Base-by-base conservation (phyloP, 2,888 invertebrate genomes). In the Hipparchia semele region DNA sequence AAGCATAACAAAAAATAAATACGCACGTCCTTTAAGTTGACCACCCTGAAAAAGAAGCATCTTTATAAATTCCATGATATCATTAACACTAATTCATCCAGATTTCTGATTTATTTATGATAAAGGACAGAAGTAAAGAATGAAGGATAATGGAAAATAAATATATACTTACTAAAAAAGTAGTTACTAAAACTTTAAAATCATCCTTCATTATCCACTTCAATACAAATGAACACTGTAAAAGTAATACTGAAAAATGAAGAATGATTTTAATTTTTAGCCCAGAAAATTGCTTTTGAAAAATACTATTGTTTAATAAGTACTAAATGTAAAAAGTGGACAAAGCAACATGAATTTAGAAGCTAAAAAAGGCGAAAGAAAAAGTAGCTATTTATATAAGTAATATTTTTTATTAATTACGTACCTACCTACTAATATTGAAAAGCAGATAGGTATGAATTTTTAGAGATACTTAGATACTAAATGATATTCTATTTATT, bases 151-250 rank as follows among this genome's bases (percentile, higher is more conserved):
- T 10, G 39, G 3, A 13, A 45, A 53, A 60, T n/a, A 8, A 23
- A 64, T n/a, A 39, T n/a, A 23, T 6, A 68, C 9, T 13, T 6
- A 68, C 9, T 13, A 33, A 45, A 46, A 71, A 39, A 59, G 60
- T 39, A 39, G 54, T 58, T 39, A 67, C 7, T 12, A 73, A 68
- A 49, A 33, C 13, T 64, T 56, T 58, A 74, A 80, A 85, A 88
- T 80, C 87, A 84, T 87, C 84, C 90, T 90, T 87, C 90, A 91
- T 88, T 90, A 83, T 90, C 87, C 87, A 85, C 83, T 84, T 82
- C 78, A 77, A 82, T 79, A 88, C 88, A 90, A 89, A 86, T 90
- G 91, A 91, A 92, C 91, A 90, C 88, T 75, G 68, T 71, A 69
- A 68, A 69, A 67, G 76, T 72, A 73, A 74, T 77, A 59, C 76